Conservation (phyloP, 2,888 invertebrate genomes). For the Patella depressa region DNA sequence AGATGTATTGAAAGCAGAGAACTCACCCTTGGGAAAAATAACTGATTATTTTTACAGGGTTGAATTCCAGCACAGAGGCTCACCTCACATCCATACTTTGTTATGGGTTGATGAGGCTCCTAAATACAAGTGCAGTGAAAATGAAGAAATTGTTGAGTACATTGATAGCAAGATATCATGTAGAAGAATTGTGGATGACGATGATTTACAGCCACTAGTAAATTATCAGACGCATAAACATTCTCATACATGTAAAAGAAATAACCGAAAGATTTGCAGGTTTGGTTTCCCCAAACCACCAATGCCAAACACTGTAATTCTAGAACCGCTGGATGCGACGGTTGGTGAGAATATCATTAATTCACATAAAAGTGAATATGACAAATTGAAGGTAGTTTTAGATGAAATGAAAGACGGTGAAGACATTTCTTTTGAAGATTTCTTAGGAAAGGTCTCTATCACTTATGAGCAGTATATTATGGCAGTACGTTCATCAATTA, state of each 20-base stretch:
- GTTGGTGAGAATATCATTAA: no score
- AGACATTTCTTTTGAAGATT: neutral
- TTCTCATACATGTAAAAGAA: no score
- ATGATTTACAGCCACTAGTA: neutral
- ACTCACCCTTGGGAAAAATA: slow-evolving; percentile 39
- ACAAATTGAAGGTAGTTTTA: neutral
- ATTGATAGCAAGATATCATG: slow-evolving; percentile 32
- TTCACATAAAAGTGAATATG: no score
- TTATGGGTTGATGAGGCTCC: slow-evolving; percentile 42
- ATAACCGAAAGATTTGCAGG: neutral
- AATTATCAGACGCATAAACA: no score
- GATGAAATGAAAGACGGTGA: no score
- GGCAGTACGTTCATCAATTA: slow-evolving; percentile 12
- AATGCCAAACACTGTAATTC: neutral
- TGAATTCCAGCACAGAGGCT: slow-evolving; percentile 52
- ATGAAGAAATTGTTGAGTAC: slow-evolving; percentile 32
- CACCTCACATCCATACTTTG: slow-evolving; percentile 45
- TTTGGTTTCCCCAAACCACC: slow-evolving; percentile 14
- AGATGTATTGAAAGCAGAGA: slow-evolving; percentile 13
- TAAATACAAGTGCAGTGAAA: slow-evolving; percentile 27
- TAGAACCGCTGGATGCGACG: slow-evolving; percentile 12
- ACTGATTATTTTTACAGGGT: slow-evolving; percentile 41
- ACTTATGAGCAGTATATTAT: slow-evolving; percentile 13
- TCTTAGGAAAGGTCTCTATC: neutral
- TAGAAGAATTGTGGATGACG: slow-evolving; percentile 25